Percentiles rank a stretch among this genome's conserved stretches.
These are phyloP conservation scores for Apodemus sylvaticus DNA, from an alignment of 2,113 vertebrate genomes.

Conservation along the genomic window DNA sequence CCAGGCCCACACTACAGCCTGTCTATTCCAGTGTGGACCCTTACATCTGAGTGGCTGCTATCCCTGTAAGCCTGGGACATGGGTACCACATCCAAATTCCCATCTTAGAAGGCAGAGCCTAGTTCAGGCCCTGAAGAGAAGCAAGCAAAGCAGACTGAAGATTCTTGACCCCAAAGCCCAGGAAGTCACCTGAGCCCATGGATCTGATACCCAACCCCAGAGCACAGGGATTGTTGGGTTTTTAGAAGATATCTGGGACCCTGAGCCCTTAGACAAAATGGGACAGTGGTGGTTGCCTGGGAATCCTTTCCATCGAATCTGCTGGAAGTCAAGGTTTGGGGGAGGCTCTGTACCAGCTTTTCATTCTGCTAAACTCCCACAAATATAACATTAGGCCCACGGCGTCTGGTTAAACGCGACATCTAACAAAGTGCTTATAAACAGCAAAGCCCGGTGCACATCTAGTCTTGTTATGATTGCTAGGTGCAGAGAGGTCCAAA, in stretches of 20 bases:
- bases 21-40: background rate
- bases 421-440: background rate
- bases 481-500: background rate
- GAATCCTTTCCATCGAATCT: background rate
- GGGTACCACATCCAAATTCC: too few species aligned
- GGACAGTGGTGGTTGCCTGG: background rate
- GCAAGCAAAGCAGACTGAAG: background rate
- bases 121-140: background rate
- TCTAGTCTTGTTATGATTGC: background rate
- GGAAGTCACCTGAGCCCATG: too few species aligned
- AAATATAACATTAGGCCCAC: background rate
- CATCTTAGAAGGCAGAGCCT: background rate
- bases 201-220: background rate
- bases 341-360: background rate
- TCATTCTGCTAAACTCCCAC: background rate
- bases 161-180: background rate
- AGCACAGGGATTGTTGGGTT: background rate
- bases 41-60: background rate
- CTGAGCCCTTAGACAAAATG: background rate
- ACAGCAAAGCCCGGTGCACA: conserved; percentile 23
- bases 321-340: background rate
- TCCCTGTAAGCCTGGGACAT: background rate
- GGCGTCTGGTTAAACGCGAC: background rate
- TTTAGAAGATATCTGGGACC: background rate
- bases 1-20: background rate